These are phyloP conservation scores for Paracyclopina nana DNA, from an alignment of 1,140 invertebrate species.

Conservation along the genomic window DNA sequence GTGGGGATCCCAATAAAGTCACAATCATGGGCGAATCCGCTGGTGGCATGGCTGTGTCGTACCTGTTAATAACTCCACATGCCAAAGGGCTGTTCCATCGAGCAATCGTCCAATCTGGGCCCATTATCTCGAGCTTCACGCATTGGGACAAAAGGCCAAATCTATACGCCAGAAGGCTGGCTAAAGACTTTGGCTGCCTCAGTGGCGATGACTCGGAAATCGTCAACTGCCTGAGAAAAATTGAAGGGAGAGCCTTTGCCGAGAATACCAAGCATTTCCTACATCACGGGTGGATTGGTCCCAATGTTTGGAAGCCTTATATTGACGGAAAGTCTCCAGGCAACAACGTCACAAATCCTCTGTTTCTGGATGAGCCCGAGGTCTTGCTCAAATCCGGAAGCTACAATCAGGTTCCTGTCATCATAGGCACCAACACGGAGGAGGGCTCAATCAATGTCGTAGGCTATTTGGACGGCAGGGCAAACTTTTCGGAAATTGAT, in stretches of 20 bases:
- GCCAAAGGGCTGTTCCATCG: neutral
- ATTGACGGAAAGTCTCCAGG: too few relatives aligned
- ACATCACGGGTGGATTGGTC: neutral
- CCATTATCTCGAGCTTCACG: neutral
- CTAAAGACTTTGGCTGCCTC: neutral
- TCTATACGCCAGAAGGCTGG: neutral
- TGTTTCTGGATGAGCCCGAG: neutral
- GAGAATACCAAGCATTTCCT: slow-evolving; percentile 1
- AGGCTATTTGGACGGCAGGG: neutral
- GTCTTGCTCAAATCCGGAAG: neutral
- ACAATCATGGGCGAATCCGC: slow-evolving; percentile 20
- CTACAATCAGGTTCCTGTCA: slow-evolving; percentile 1
- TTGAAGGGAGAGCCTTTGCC: neutral
- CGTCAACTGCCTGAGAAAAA: neutral
- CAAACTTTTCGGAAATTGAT: neutral
- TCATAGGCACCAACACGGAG: neutral
- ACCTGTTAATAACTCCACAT: neutral
- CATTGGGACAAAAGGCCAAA: neutral
- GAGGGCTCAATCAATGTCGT: neutral
- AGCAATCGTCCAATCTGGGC: neutral
- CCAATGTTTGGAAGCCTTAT: neutral
- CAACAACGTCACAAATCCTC: neutral
- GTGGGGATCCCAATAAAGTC: slow-evolving; percentile 17
- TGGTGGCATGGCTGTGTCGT: neutral
- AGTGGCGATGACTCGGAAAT: neutral